A percentile compares a stretch with the other conserved stretches of the same genome.
phyloP scores from a whole-genome alignment of 2,888 invertebrate genomes.

The Calameuta filiformis region DNA sequence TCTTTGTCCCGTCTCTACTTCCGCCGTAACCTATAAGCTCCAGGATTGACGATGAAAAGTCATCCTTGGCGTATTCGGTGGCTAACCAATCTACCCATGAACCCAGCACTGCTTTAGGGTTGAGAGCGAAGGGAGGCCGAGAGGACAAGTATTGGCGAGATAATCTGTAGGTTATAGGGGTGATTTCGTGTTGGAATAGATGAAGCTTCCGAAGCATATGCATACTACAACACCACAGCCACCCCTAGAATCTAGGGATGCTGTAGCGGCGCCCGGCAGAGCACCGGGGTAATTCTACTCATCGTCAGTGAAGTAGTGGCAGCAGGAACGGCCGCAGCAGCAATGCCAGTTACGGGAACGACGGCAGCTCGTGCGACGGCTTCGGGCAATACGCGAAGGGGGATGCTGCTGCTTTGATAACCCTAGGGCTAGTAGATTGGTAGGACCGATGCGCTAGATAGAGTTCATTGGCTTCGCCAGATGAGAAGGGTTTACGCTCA shows the following conservation, averaged over 20 bases:
- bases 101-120: neutral
- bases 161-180: conserved; percentile 18
- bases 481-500: conserved; percentile 52
- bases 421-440: conserved; percentile 60
- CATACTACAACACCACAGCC: neutral
- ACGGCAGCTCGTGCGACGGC: neutral
- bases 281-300: conserved; percentile 57
- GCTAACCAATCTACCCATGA: conserved; percentile 29
- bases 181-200: conserved; percentile 35
- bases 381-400: conserved; percentile 11
- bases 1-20: neutral
- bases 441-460: conserved; percentile 55
- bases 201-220: conserved; percentile 35
- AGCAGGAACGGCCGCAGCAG: conserved; percentile 18
- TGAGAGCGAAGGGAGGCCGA: conserved; percentile 11
- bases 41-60: conserved; percentile 30
- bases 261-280: conserved; percentile 45
- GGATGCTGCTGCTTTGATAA: conserved; percentile 50
- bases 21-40: neutral
- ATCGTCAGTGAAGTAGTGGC: conserved; percentile 51
- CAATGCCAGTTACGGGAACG: neutral
- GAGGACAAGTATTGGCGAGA: conserved; percentile 25
- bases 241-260: conserved; percentile 21
- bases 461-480: conserved; percentile 57
- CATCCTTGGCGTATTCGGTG: conserved; percentile 39